Evolutionary conservation across 1,140 invertebrate genomes (phyloP).

Genomic region (Lepidotrigona ventralis): DNA sequence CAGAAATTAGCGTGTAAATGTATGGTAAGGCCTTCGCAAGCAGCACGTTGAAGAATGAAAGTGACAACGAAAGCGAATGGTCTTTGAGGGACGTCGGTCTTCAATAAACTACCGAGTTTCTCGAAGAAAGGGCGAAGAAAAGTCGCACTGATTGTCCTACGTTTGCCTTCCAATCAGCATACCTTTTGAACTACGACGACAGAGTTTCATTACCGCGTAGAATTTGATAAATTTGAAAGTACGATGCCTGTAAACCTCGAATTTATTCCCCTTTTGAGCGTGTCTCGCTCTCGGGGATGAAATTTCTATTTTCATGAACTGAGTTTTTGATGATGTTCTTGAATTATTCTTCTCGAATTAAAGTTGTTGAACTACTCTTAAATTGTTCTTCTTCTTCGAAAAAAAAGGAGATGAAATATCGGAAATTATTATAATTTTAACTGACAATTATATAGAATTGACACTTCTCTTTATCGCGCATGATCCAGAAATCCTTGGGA

Average conservation of each 20-base stretch:
- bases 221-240: slow-evolving; percentile 1
- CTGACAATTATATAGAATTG: no score
- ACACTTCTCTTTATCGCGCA: no score
- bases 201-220: background rate
- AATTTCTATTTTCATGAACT: background rate
- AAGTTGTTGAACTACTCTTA: no score
- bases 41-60: background rate
- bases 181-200: background rate
- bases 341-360: no score
- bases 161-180: slow-evolving; percentile 19
- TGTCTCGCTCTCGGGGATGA: background rate
- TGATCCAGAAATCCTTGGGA: no score
- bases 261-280: background rate
- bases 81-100: background rate
- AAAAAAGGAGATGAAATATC: no score
- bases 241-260: background rate
- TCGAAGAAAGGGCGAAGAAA: no score
- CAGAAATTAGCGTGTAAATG: background rate
- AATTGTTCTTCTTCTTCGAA: no score
- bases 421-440: no score
- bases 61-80: background rate
- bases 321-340: no score
- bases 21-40: background rate
- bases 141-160: slow-evolving; percentile 8
- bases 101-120: background rate